Percentiles rank a stretch among this genome's conserved stretches.
Evolutionary conservation across 2,888 invertebrate species (phyloP).

Genomic region (Heliconius erato): DNA sequence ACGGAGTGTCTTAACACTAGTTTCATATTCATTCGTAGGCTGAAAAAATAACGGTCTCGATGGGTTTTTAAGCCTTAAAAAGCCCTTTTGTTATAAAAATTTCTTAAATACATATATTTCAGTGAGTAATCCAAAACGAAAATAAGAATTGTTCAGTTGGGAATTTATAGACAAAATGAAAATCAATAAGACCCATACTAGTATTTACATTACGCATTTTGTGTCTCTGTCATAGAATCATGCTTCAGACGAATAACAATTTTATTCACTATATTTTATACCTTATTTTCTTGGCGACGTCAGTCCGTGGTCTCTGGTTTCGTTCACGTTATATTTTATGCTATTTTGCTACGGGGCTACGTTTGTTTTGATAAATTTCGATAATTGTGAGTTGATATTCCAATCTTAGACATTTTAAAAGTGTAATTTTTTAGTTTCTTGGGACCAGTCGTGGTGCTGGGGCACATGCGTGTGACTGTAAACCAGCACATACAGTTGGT

Average conservation of each 20-base stretch:
- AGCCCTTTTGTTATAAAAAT: neutral
- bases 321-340: neutral
- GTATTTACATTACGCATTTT: neutral
- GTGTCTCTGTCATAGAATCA: neutral
- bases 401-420: neutral
- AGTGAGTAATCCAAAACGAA: neutral
- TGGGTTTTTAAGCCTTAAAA: neutral
- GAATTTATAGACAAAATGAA: slow-evolving; percentile 1
- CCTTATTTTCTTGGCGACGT: slow-evolving; percentile 2
- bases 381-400: neutral
- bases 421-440: neutral
- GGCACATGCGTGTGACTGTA: too few relatives aligned
- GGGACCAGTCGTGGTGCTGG: too few relatives aligned
- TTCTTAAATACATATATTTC: neutral
- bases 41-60: too few relatives aligned
- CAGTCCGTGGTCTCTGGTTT: neutral
- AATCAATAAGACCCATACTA: neutral
- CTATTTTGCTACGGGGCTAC: neutral
- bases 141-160: neutral
- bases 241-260: neutral
- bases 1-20: too few relatives aligned
- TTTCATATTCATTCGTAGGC: too few relatives aligned
- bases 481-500: too few relatives aligned
- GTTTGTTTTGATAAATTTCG: neutral
- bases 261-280: neutral